Evolutionary conservation across 2,888 invertebrate genomes (phyloP).

Genomic region (Homarus gammarus): DNA sequence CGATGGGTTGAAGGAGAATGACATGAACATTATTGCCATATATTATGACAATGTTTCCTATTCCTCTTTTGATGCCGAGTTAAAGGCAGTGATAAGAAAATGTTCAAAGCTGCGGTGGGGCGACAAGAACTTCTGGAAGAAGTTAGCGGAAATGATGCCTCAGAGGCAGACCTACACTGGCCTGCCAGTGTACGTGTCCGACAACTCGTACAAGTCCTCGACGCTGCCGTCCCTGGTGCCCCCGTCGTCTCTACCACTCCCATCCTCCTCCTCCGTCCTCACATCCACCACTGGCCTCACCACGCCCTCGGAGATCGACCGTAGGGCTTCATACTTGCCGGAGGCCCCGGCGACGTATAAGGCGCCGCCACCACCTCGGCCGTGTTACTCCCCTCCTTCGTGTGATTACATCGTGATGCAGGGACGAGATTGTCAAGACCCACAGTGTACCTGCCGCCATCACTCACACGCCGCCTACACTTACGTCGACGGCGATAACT

Average conservation of each 20-base stretch:
- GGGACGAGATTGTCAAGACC: constrained; percentile 56
- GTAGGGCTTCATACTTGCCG: constrained; percentile 32
- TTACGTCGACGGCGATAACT: constrained; percentile 53
- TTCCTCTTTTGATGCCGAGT: constrained; percentile 56
- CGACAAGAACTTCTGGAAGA: constrained; percentile 71
- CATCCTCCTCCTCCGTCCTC: constrained; percentile 69
- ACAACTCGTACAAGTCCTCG: constrained; percentile 54
- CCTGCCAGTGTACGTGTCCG: constrained; percentile 58
- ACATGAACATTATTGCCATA: constrained; percentile 58
- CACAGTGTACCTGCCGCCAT: constrained; percentile 47
- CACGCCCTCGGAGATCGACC: constrained; percentile 58
- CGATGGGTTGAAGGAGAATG: constrained; percentile 55
- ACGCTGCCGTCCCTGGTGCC: constrained; percentile 51
- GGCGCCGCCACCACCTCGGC: constrained; percentile 58
- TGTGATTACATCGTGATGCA: constrained; percentile 66
- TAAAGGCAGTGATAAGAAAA: constrained; percentile 58
- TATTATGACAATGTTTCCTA: constrained; percentile 64
- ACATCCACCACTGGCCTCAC: constrained; percentile 63
- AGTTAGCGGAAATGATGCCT: constrained; percentile 55
- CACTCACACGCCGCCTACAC: constrained; percentile 52
- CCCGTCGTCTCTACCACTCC: constrained; percentile 46
- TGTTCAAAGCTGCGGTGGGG: constrained; percentile 58
- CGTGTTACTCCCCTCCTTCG: constrained; percentile 47
- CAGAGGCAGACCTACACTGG: constrained; percentile 53
- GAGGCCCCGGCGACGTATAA: constrained; percentile 52